Percentiles rank a stretch among this genome's conserved stretches.
phyloP scores from a whole-genome alignment of 2,797 vertebrate species.

The Macropodus opercularis region DNA sequence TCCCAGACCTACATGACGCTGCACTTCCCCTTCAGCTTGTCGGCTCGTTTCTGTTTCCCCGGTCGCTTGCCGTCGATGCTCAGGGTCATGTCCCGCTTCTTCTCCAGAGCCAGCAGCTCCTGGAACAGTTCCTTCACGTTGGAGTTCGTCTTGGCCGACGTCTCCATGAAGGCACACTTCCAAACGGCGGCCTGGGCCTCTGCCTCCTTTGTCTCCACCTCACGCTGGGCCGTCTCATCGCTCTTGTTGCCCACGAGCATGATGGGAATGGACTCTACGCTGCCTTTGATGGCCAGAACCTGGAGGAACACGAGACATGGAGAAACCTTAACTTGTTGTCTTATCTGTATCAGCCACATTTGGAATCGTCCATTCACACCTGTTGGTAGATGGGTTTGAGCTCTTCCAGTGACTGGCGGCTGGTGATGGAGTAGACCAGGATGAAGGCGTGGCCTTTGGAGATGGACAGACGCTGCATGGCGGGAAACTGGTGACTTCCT shows the following conservation, averaged over 20 bases:
- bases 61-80: constrained; percentile 92
- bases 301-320: constrained; percentile 13
- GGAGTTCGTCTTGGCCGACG: constrained; percentile 95
- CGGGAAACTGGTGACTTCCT: constrained; percentile 96
- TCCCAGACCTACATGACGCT: constrained; percentile 93
- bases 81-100: constrained; percentile 91
- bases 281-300: constrained; percentile 92
- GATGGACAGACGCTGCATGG: constrained; percentile 97
- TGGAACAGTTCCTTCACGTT: constrained; percentile 96
- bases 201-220: constrained; percentile 88
- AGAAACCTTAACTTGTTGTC: too few relatives aligned
- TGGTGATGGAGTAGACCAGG: constrained; percentile 94
- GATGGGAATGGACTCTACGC: constrained; percentile 92
- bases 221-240: constrained; percentile 88
- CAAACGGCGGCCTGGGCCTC: constrained; percentile 89
- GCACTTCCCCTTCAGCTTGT: constrained; percentile 94
- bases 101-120: constrained; percentile 94
- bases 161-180: constrained; percentile 97
- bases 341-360: too few relatives aligned
- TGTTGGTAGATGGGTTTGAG: constrained; percentile 94
- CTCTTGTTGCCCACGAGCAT: constrained; percentile 98
- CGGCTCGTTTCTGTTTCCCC: constrained; percentile 90
- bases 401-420: constrained; percentile 94
- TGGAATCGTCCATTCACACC: constrained; percentile 50
- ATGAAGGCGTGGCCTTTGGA: constrained; percentile 97